Conservation (phyloP, 2,888 invertebrate species). For the Aphelenchoides bicaudatus region DNA sequence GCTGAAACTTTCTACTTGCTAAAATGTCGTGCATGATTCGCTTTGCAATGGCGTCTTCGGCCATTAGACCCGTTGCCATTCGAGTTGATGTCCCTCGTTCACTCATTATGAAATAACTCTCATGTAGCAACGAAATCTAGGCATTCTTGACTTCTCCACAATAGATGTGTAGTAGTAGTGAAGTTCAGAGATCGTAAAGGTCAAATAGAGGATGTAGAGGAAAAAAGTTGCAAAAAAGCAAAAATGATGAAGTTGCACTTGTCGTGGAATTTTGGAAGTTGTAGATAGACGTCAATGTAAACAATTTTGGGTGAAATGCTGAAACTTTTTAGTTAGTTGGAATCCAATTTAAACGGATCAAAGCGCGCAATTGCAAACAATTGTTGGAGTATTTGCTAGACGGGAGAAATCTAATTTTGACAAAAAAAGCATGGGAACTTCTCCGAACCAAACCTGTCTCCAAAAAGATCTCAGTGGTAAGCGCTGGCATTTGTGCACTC, state of each 20-base stretch:
- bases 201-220: not conserved
- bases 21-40: conserved; percentile 20
- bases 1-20: conserved; percentile 10
- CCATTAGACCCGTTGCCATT: too few relatives aligned
- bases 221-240: not conserved
- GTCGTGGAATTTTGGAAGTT: conserved; percentile 9
- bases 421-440: too few relatives aligned
- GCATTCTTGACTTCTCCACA: not conserved
- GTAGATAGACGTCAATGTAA: too few relatives aligned
- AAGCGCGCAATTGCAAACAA: too few relatives aligned
- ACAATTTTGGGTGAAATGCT: too few relatives aligned
- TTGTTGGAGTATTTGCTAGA: too few relatives aligned
- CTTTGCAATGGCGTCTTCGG: conserved; percentile 19
- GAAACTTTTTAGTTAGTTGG: too few relatives aligned
- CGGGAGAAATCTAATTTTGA: too few relatives aligned
- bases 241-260: not conserved
- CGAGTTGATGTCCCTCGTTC: not conserved
- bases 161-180: conserved; percentile 4
- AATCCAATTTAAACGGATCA: too few relatives aligned
- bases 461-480: too few relatives aligned
- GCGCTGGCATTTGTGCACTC: too few relatives aligned
- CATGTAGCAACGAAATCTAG: conserved; percentile 11
- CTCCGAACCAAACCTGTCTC: too few relatives aligned
- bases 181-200: conserved; percentile 11
- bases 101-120: not conserved